Conservation (phyloP, 2,797 vertebrate genomes). For the Sardinella longiceps region DNA sequence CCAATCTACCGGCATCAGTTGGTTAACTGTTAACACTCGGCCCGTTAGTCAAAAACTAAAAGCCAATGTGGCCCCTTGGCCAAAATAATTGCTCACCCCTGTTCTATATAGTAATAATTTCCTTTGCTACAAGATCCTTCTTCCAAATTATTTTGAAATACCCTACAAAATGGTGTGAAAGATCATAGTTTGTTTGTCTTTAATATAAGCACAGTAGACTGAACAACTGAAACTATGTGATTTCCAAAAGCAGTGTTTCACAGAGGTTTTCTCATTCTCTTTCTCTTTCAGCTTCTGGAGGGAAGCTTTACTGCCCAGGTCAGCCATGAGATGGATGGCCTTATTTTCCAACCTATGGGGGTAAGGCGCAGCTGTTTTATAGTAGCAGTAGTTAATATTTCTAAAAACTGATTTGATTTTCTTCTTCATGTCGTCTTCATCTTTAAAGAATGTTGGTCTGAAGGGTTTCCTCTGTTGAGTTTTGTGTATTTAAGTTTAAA, state of each 20-base stretch:
- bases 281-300: conserved; percentile 87
- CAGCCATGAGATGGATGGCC: conserved; percentile 96
- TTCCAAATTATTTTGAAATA: too few species aligned
- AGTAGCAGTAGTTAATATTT: not conserved
- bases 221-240: too few species aligned
- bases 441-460: not conserved
- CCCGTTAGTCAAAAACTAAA: too few species aligned
- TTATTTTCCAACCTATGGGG: conserved; percentile 96
- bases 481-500: not conserved
- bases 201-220: too few species aligned
- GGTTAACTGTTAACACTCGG: too few species aligned
- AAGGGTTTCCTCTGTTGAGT: not conserved
- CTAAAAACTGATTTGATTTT: not conserved
- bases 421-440: not conserved
- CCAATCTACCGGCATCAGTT: too few species aligned
- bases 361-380: conserved; percentile 76
- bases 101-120: too few species aligned
- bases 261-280: conserved; percentile 11
- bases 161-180: too few species aligned
- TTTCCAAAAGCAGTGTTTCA: not conserved
- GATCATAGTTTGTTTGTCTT: too few species aligned
- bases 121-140: too few species aligned
- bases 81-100: too few species aligned
- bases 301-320: conserved; percentile 97
- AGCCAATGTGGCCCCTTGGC: too few species aligned